These are phyloP conservation scores for Trilocha varians DNA, from an alignment of 2,888 invertebrate species.

Conservation along the genomic window DNA sequence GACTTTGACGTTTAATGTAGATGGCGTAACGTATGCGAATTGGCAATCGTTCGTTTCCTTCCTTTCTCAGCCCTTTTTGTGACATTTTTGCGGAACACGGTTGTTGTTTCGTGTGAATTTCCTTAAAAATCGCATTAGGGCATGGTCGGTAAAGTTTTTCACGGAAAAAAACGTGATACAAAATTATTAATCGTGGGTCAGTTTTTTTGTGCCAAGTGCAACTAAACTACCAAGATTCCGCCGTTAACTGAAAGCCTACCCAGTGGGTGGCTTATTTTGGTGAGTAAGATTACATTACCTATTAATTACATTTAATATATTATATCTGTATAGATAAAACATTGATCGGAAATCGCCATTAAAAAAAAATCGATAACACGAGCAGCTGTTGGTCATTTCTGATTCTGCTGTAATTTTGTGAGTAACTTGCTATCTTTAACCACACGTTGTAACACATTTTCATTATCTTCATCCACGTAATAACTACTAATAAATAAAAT, in stretches of 20 bases:
- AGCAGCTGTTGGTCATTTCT: too few species aligned
- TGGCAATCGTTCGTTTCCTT: constrained; percentile 25
- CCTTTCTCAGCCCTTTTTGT: constrained; percentile 49
- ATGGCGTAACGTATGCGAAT: constrained; percentile 32
- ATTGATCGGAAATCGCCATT: too few species aligned
- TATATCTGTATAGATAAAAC: background rate
- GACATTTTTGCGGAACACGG: constrained; percentile 58
- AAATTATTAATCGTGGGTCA: constrained; percentile 60
- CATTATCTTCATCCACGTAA: too few species aligned
- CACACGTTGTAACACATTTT: too few species aligned
- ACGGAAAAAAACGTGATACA: constrained; percentile 53
- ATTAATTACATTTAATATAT: constrained; percentile 3
- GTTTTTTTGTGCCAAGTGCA: constrained; percentile 72
- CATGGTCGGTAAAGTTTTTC: constrained; percentile 65
- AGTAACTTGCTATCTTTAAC: too few species aligned
- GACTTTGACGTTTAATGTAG: constrained; percentile 26
- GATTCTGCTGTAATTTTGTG: too few species aligned
- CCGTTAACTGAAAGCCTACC: constrained; percentile 84
- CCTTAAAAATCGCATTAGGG: constrained; percentile 53
- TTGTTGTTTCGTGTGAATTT: constrained; percentile 50
- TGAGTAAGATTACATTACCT: constrained; percentile 45
- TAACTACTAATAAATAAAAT: background rate
- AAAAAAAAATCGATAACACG: too few species aligned
- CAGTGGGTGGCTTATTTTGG: constrained; percentile 86
- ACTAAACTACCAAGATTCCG: constrained; percentile 86